Evolutionary conservation across 2,797 vertebrate genomes (phyloP).

Genomic region (Lophius americanus): DNA sequence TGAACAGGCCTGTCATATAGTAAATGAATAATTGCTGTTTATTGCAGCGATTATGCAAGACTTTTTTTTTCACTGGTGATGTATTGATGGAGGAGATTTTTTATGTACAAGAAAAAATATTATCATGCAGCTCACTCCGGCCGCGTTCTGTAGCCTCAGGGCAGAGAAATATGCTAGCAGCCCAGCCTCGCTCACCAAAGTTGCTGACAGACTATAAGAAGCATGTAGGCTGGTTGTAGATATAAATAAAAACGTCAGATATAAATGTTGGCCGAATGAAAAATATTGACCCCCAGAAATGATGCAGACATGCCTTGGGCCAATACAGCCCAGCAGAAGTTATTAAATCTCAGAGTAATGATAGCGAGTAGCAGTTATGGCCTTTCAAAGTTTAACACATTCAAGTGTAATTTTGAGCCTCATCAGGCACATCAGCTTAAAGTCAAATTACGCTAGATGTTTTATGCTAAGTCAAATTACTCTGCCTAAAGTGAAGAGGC

Average conservation of each 20-base stretch:
- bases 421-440: conserved; percentile 17
- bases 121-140: conserved; percentile 2
- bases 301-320: not conserved
- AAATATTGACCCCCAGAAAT: conserved; percentile 8
- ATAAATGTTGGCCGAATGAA: conserved; percentile 31
- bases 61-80: conserved; percentile 7
- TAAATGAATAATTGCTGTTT: not conserved
- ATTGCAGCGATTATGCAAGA: not conserved
- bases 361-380: not conserved
- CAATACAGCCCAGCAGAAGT: not conserved
- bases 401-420: conserved; percentile 21
- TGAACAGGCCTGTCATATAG: not conserved
- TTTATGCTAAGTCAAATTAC: conserved; percentile 2
- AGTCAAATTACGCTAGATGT: conserved; percentile 6
- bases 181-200: conserved; percentile 6
- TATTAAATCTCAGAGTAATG: conserved; percentile 16
- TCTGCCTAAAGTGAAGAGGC: not conserved
- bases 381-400: conserved; percentile 3
- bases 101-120: not conserved
- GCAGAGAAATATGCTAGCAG: conserved; percentile 20
- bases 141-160: conserved; percentile 13
- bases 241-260: conserved; percentile 30
- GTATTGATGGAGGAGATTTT: not conserved
- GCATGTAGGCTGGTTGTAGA: conserved; percentile 10
- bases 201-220: conserved; percentile 3